phyloP scores from a whole-genome alignment of 2,113 vertebrate genomes.

The Crotalus tigris region DNA sequence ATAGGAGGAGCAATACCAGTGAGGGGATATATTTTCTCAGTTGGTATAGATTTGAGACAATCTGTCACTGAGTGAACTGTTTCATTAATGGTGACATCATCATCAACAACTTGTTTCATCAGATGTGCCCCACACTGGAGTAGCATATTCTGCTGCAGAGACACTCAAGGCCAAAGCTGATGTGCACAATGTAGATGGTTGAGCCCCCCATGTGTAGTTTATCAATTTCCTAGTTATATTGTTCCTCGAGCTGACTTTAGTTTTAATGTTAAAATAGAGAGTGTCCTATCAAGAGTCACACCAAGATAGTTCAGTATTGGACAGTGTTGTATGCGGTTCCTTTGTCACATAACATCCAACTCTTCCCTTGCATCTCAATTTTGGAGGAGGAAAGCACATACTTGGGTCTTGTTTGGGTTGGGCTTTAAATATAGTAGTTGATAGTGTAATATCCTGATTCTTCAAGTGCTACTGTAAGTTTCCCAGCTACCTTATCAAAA shows the following conservation, averaged over 20 bases:
- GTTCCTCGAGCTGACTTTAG: not conserved
- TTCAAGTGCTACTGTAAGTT: not conserved
- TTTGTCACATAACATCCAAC: no score
- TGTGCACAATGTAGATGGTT: not conserved
- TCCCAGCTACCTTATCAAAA: not conserved
- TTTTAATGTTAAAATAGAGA: not conserved
- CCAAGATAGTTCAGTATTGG: not conserved
- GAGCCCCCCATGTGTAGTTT: not conserved
- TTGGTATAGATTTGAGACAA: not conserved
- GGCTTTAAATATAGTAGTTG: not conserved
- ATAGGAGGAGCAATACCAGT: not conserved
- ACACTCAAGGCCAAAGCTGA: not conserved
- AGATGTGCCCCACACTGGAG: not conserved
- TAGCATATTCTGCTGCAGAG: not conserved
- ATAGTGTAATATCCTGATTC: not conserved
- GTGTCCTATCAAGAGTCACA: not conserved
- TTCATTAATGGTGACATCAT: not conserved
- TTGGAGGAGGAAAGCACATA: not conserved
- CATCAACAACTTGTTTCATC: not conserved
- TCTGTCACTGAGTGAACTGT: not conserved
- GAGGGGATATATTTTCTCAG: not conserved
- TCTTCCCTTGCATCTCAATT: not conserved
- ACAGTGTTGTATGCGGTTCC: no score
- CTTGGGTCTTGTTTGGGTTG: not conserved
- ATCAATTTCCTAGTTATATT: not conserved